phyloP scores from a whole-genome alignment of 2,888 invertebrate genomes.

The Drosophila paucipuncta region DNA sequence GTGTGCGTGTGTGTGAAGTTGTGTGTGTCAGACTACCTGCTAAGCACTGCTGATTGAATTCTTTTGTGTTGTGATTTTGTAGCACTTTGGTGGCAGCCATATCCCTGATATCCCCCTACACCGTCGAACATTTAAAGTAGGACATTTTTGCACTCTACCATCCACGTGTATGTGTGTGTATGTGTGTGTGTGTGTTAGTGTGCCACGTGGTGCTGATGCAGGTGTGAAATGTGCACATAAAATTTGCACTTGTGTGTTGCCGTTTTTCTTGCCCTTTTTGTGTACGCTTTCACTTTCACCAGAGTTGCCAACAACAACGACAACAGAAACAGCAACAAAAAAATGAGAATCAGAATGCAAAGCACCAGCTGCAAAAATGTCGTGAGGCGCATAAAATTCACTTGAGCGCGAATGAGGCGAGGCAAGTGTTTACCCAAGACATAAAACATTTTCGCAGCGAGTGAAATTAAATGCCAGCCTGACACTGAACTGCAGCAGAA shows the following conservation, averaged over 20 bases:
- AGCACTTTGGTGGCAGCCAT: conserved; percentile 69
- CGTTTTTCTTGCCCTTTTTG: conserved; percentile 38
- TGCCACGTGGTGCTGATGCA: conserved; percentile 51
- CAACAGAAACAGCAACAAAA: conserved; percentile 10
- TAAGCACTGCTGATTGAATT: conserved; percentile 80
- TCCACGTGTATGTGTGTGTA: conserved; percentile 6
- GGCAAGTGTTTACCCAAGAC: conserved; percentile 78
- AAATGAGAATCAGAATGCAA: conserved; percentile 40
- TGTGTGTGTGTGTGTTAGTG: conserved; percentile 16
- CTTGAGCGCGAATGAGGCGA: conserved; percentile 49
- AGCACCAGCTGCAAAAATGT: conserved; percentile 74
- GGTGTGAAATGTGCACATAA: conserved; percentile 79
- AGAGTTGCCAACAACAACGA: conserved; percentile 45
- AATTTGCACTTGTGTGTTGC: conserved; percentile 68
- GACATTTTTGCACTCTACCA: conserved; percentile 61
- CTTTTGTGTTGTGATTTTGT: conserved; percentile 79
- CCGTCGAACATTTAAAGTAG: conserved; percentile 75
- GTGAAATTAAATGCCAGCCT: conserved; percentile 80
- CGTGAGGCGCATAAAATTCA: conserved; percentile 75
- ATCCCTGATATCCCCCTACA: conserved; percentile 22
- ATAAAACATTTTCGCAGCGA: conserved; percentile 79
- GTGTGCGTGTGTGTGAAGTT: conserved; percentile 17
- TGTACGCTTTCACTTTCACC: conserved; percentile 65
- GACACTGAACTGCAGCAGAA: conserved; percentile 76
- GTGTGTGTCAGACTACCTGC: conserved; percentile 57